A percentile compares a stretch with the other conserved stretches of the same genome.
Conservation (phyloP, 2,888 invertebrate species). For the Oscheius myriophilus region DNA sequence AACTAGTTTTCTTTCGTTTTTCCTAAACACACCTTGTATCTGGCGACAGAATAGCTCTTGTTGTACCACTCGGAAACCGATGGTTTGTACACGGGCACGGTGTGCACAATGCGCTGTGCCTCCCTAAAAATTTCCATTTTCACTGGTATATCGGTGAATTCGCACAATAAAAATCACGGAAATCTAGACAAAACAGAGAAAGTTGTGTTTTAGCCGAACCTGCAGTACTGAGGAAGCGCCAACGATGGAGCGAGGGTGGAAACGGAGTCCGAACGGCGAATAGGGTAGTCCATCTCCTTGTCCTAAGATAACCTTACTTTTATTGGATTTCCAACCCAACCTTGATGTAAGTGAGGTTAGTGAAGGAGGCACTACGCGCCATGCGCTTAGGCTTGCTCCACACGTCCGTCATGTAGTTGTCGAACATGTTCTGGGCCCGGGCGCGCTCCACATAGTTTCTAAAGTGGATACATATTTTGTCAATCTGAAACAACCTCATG, state of each 20-base stretch:
- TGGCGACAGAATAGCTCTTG: slow-evolving; percentile 50
- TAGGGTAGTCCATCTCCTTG: slow-evolving; percentile 55
- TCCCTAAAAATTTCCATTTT: slow-evolving; percentile 43
- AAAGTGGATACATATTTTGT: neutral
- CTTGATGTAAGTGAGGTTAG: slow-evolving; percentile 68
- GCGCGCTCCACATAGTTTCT: slow-evolving; percentile 68
- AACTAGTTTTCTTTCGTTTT: neutral
- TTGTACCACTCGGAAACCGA: slow-evolving; percentile 63
- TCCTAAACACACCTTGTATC: slow-evolving; percentile 32
- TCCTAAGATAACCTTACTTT: slow-evolving; percentile 25
- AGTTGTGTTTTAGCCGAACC: slow-evolving; percentile 29
- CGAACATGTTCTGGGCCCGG: slow-evolving; percentile 64
- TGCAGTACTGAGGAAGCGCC: slow-evolving; percentile 59
- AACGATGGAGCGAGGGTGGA: slow-evolving; percentile 68
- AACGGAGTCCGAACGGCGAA: slow-evolving; percentile 54
- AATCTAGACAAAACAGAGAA: too few species aligned
- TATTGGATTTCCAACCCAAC: slow-evolving; percentile 39
- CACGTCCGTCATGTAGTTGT: slow-evolving; percentile 59
- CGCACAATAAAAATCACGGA: too few species aligned
- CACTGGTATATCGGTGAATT: too few species aligned
- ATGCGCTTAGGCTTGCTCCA: slow-evolving; percentile 67
- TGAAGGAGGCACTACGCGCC: slow-evolving; percentile 67
- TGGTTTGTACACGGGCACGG: slow-evolving; percentile 68
- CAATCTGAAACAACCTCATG: neutral
- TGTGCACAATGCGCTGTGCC: slow-evolving; percentile 69